These are phyloP conservation scores for Pissodes strobi DNA, from an alignment of 1,140 invertebrate genomes.

Conservation along the genomic window DNA sequence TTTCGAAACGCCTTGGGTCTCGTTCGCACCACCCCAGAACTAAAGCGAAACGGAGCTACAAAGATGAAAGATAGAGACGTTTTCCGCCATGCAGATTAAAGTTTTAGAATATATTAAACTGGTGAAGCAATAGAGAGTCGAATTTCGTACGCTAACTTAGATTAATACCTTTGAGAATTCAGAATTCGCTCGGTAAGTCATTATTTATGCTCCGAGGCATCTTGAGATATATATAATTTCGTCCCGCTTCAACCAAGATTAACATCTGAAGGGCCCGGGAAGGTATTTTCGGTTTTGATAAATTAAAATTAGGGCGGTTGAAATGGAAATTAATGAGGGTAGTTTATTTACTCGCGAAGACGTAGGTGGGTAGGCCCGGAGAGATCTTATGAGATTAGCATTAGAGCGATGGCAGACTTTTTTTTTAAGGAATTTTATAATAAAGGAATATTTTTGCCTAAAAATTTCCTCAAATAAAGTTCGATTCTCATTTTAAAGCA, in stretches of 20 bases:
- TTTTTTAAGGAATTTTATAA: too few relatives aligned
- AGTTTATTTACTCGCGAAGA: conserved; percentile 2
- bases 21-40: too few relatives aligned
- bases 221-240: conserved; percentile 41
- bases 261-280: conserved; percentile 29
- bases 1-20: too few relatives aligned
- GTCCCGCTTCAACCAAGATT: conserved; percentile 31
- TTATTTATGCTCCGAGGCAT: conserved; percentile 41
- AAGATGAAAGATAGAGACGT: conserved; percentile 22
- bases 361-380: too few relatives aligned
- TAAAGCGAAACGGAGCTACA: conserved; percentile 21
- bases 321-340: conserved; percentile 28
- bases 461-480: too few relatives aligned
- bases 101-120: conserved; percentile 46
- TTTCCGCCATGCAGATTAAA: conserved; percentile 35
- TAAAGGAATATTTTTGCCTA: too few relatives aligned
- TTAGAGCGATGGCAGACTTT: too few relatives aligned
- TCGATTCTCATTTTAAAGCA: too few relatives aligned
- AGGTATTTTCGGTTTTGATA: conserved; percentile 27
- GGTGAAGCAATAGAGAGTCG: conserved; percentile 38
- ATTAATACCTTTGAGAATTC: conserved; percentile 44
- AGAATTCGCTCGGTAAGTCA: conserved; percentile 36
- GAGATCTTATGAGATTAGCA: too few relatives aligned
- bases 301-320: conserved; percentile 30
- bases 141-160: conserved; percentile 44